Evolutionary conservation across 2,113 vertebrate species (phyloP).

Genomic region (Seriola rivoliana): DNA sequence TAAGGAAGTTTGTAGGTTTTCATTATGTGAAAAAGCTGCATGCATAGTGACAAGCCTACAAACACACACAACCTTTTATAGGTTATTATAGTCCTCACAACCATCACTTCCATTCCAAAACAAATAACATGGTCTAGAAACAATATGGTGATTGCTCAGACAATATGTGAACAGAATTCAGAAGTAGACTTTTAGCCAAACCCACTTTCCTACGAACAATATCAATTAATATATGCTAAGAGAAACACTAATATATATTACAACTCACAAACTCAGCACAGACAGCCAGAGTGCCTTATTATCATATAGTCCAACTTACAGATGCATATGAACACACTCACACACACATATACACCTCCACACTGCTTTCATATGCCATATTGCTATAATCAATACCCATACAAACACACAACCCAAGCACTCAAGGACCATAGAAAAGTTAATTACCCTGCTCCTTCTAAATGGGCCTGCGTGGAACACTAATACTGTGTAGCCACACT

Average conservation of each 20-base stretch:
- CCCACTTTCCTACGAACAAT: neutral
- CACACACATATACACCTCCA: neutral
- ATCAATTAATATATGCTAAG: neutral
- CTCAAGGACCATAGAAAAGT: constrained; percentile 19
- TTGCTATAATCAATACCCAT: constrained; percentile 37
- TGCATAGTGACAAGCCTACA: no score
- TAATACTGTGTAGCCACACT: constrained; percentile 6
- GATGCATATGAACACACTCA: neutral
- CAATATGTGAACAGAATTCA: neutral
- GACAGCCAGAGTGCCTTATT: neutral
- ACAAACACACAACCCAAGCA: constrained; percentile 30
- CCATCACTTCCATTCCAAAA: neutral
- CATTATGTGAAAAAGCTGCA: no score
- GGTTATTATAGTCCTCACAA: no score
- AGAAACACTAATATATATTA: neutral
- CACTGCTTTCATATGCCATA: constrained; percentile 2
- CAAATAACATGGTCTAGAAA: neutral
- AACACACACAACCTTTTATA: no score
- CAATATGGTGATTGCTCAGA: neutral
- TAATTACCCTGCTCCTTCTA: constrained; percentile 15
- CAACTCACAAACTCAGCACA: neutral
- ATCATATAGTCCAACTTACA: neutral
- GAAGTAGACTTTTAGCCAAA: neutral
- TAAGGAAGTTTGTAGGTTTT: no score
- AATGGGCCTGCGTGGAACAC: constrained; percentile 33